Evolutionary conservation across 2,888 invertebrate species (phyloP).

Genomic region (Hirtodrosophila duncani): DNA sequence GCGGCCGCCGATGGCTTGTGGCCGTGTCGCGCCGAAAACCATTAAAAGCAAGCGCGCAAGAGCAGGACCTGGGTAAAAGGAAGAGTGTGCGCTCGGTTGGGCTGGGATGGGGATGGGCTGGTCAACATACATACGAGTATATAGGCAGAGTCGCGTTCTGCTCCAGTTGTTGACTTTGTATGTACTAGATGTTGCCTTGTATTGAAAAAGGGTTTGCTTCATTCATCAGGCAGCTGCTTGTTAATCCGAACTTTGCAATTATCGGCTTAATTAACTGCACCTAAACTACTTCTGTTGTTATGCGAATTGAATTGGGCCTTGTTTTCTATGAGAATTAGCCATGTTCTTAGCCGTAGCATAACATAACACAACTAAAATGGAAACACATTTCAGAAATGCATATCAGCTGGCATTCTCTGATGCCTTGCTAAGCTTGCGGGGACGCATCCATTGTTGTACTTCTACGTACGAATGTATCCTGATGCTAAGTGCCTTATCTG

Average conservation of each 20-base stretch:
- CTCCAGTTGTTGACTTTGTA: too few relatives aligned
- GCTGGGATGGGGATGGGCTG: too few relatives aligned
- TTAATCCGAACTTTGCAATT: too few relatives aligned
- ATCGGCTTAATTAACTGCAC: too few relatives aligned
- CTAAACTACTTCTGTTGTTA: too few relatives aligned
- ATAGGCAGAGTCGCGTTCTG: too few relatives aligned
- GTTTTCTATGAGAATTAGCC: too few relatives aligned
- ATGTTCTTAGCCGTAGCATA: background rate
- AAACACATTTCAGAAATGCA: conserved; percentile 10
- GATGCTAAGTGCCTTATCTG: conserved; percentile 39
- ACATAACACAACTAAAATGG: background rate
- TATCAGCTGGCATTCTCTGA: conserved; percentile 14
- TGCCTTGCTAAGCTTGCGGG: conserved; percentile 1
- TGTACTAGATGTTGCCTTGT: conserved; percentile 28
- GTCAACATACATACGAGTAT: too few relatives aligned
- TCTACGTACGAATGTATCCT: too few relatives aligned
- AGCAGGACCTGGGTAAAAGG: too few relatives aligned
- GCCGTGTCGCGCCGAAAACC: conserved; percentile 14
- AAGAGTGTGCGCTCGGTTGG: too few relatives aligned
- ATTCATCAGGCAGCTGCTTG: background rate
- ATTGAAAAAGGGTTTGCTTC: conserved; percentile 14
- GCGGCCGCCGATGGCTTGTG: conserved; percentile 26
- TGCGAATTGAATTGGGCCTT: too few relatives aligned
- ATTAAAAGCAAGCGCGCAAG: background rate
- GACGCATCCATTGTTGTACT: conserved; percentile 17